Conservation (phyloP, 2,888 invertebrate species). For the Cylloceria caligata region DNA sequence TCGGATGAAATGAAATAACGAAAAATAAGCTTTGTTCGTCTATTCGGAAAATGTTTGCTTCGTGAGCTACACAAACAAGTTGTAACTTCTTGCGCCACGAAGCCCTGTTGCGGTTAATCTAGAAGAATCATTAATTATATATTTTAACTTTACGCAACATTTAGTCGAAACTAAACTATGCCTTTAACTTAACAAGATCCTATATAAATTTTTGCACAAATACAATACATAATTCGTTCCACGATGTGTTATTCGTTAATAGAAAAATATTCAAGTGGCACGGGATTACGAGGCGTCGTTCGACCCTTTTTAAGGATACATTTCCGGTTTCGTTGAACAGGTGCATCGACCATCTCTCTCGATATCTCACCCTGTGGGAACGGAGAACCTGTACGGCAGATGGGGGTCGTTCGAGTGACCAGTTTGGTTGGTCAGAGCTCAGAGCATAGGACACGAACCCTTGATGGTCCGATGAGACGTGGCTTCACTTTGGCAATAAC, state of each 20-base stretch:
- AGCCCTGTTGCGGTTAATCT: not conserved
- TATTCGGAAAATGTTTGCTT: not conserved
- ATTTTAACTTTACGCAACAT: not conserved
- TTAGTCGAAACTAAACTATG: not conserved
- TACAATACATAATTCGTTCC: not conserved
- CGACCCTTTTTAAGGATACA: conserved; percentile 73
- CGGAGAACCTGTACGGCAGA: conserved; percentile 4
- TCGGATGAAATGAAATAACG: not conserved
- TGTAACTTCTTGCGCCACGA: conserved; percentile 1
- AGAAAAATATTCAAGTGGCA: conserved; percentile 21
- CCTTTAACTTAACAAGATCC: not conserved
- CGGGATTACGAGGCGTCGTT: conserved; percentile 60
- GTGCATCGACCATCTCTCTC: conserved; percentile 70
- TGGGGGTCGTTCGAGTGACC: conserved; percentile 14
- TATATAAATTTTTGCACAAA: not conserved
- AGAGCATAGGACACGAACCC: conserved; percentile 12
- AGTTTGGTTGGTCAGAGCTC: conserved; percentile 17
- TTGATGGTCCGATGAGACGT: conserved; percentile 18
- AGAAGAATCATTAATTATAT: not conserved
- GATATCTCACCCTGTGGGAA: conserved; percentile 9
- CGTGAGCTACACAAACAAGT: not conserved
- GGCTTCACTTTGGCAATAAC: conserved; percentile 28
- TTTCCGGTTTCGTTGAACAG: conserved; percentile 76
- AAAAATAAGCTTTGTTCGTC: not conserved
- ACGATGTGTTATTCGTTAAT: not conserved